A percentile compares a stretch with the other conserved stretches of the same genome.
Conservation (phyloP, 1,140 invertebrate genomes). For the Rhopalosiphum maidis region DNA sequence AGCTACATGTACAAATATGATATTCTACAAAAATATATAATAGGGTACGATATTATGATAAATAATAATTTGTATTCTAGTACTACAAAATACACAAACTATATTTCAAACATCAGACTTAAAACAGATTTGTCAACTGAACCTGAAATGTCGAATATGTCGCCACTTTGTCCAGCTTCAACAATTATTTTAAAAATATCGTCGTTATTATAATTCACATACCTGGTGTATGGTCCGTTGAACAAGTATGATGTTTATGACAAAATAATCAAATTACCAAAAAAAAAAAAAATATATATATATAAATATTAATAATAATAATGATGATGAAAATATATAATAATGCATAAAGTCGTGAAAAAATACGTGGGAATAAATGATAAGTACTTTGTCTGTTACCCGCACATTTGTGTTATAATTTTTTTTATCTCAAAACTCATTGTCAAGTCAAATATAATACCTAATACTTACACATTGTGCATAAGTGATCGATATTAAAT, state of each 20-base stretch:
- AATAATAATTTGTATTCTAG: not conserved
- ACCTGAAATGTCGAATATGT: not conserved
- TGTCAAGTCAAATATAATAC: not conserved
- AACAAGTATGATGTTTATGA: not conserved
- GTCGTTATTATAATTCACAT: not conserved
- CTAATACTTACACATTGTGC: not conserved
- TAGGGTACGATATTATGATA: not conserved
- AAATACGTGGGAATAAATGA: conserved; percentile 24
- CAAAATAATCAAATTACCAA: not conserved
- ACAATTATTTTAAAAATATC: not conserved
- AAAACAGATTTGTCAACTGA: not conserved
- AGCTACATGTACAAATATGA: not conserved
- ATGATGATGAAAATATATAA: not conserved
- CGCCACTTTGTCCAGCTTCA: not conserved
- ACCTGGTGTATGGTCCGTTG: not conserved
- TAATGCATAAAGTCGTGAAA: not conserved
- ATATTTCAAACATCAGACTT: not conserved
- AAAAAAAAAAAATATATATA: not conserved
- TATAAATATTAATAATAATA: not conserved
- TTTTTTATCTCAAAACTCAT: not conserved
- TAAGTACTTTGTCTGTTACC: not conserved
- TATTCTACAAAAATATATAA: not conserved
- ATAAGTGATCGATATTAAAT: not conserved
- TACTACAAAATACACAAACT: not conserved
- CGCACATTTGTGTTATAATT: not conserved